Base-by-base conservation (phyloP, 2,113 vertebrate species). In the Telmatochromis sp. region DNA sequence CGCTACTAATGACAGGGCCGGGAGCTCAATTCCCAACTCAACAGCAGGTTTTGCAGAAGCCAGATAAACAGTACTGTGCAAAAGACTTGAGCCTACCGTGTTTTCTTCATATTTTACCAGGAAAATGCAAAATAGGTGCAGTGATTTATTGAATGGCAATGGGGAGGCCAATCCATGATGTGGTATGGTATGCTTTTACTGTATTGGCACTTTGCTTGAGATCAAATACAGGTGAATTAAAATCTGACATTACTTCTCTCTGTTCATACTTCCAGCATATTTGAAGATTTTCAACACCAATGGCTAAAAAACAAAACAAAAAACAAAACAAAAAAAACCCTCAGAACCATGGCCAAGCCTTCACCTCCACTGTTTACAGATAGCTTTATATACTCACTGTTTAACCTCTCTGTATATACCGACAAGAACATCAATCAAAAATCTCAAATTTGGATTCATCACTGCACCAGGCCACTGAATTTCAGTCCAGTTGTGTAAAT, bases 281-380 rank as follows among this genome's bases (percentile, higher is more conserved):
- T 65, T 65, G 2, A 37, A 65, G 19, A 65, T 21, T 13, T 37
- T 65, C 33, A 65, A 65, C 4, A 13, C 33, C 31, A 65, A n/a
- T n/a, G 60, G 60, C 31, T 33, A 14, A 26, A 26, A 11, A 2
- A 40, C 37, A 1, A 57, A 28, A 3, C 0, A 28, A 12, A 17
- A 8, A 5, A 19, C 3, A 3, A 7, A 15, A 3, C 1, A 7
- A 15, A 28, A 14, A 17, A 17, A 0, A 0, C 11, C 53, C 55
- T 57, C 31, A 35, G 35, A 65, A n/a, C 33, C n/a, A 15, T 23
- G 37, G 8, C 37, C n/a, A 42, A 65, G 60, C n/a, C 65, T 71
- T 23, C 37, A 42, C 65, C 65, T 23, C 11, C 37, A 42, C 65
- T 3, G n/a, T 71, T 68, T 65, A 65, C 31, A 35, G 31, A 65